phyloP scores from a whole-genome alignment of 2,797 vertebrate genomes.

The Acanthurus leucopareius region DNA sequence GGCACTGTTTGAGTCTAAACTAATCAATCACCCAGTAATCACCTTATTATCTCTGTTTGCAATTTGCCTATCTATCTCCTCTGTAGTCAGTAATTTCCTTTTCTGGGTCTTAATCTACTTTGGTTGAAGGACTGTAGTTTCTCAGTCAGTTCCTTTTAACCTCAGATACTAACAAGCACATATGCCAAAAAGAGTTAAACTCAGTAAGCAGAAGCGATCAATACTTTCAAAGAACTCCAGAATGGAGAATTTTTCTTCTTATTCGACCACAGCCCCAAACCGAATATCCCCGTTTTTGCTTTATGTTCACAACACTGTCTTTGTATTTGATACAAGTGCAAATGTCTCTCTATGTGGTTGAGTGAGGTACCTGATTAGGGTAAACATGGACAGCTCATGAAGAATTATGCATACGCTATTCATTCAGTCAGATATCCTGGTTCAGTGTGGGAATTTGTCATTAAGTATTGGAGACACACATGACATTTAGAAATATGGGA shows the following conservation, averaged over 20 bases:
- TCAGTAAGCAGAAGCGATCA: not conserved
- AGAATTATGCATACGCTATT: constrained; percentile 11
- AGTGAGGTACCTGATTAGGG: not conserved
- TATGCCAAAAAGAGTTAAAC: constrained; percentile 25
- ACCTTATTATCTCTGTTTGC: constrained; percentile 24
- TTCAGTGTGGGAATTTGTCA: constrained; percentile 34
- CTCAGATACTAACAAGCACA: constrained; percentile 35
- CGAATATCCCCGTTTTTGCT: not conserved
- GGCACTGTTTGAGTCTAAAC: constrained; percentile 53
- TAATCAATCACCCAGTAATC: constrained; percentile 38
- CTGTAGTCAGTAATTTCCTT: constrained; percentile 31
- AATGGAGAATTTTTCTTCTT: constrained; percentile 1
- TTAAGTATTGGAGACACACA: constrained; percentile 3
- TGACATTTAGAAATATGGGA: constrained; percentile 32
- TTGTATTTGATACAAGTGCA: constrained; percentile 35
- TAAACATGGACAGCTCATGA: constrained; percentile 9
- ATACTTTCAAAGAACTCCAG: constrained; percentile 7
- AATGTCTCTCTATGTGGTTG: constrained; percentile 1
- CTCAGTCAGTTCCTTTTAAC: constrained; percentile 23
- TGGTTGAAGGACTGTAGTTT: constrained; percentile 34
- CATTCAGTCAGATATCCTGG: constrained; percentile 14
- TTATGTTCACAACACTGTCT: constrained; percentile 8
- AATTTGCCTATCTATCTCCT: not conserved
- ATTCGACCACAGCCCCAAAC: constrained; percentile 9
- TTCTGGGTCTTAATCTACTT: constrained; percentile 22